Percentiles rank a stretch among this genome's conserved stretches.
phyloP scores from a whole-genome alignment of 2,113 vertebrate species.

The Entomyzon cyanotis region DNA sequence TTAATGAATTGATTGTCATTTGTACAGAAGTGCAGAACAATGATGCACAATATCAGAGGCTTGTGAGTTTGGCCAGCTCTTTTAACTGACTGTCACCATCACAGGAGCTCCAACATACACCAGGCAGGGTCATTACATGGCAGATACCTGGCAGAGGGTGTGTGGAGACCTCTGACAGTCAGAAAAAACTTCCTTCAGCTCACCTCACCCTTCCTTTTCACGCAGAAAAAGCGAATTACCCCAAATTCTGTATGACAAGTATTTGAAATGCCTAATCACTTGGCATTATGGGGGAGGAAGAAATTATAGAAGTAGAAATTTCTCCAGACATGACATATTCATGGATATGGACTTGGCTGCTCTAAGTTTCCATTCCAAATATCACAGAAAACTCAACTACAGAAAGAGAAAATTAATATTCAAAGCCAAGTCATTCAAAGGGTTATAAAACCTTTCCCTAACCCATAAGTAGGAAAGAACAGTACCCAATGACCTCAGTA shows the following conservation, averaged over 20 bases:
- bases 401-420: neutral
- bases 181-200: neutral
- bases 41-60: neutral
- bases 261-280: neutral
- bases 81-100: neutral
- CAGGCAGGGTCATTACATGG: neutral
- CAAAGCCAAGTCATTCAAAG: neutral
- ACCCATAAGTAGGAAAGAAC: neutral
- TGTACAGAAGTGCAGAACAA: no score
- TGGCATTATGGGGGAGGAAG: neutral
- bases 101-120: neutral
- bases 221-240: neutral
- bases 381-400: neutral
- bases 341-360: neutral
- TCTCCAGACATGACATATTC: neutral
- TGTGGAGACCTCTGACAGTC: neutral
- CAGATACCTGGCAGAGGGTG: neutral
- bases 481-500: neutral
- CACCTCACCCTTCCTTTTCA: neutral
- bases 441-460: neutral
- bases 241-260: neutral
- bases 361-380: neutral
- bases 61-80: neutral
- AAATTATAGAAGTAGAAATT: neutral
- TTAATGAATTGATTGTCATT: no score